Percentiles rank a stretch among this genome's conserved stretches.
phyloP scores from a whole-genome alignment of 2,888 invertebrate genomes.

The Amphiduros pacificus region DNA sequence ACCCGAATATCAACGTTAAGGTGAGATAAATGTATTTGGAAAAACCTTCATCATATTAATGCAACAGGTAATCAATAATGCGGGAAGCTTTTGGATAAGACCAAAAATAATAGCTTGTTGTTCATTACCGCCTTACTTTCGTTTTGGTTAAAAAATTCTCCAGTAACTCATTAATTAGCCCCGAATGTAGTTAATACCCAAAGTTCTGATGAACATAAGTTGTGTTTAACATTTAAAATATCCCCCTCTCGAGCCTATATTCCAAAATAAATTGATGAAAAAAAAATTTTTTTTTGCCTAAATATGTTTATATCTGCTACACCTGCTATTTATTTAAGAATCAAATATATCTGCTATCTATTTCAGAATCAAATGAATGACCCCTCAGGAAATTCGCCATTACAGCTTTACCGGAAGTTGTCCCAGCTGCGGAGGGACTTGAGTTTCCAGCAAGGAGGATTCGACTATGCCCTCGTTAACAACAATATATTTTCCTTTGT shows the following conservation, averaged over 20 bases:
- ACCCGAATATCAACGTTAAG: conserved; percentile 37
- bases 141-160: neutral
- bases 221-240: neutral
- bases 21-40: conserved; percentile 27
- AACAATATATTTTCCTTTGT: conserved; percentile 14
- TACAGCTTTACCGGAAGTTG: conserved; percentile 12
- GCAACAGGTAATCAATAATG: no score
- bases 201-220: no score
- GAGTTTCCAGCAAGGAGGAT: conserved; percentile 6
- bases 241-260: neutral
- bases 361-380: conserved; percentile 12
- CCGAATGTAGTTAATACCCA: no score
- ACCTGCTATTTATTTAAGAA: no score
- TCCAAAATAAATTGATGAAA: neutral
- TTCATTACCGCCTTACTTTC: no score
- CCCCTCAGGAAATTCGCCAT: conserved; percentile 4
- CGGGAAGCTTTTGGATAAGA: no score
- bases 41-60: neutral
- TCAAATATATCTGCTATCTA: no score
- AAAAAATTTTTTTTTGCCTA: neutral
- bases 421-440: conserved; percentile 7
- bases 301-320: no score
- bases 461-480: conserved; percentile 9
- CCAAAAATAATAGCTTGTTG: no score
- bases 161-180: neutral